A percentile compares a stretch with the other conserved stretches of the same genome.
Conservation (phyloP, 2,888 invertebrate genomes). For the Luperina testacea region DNA sequence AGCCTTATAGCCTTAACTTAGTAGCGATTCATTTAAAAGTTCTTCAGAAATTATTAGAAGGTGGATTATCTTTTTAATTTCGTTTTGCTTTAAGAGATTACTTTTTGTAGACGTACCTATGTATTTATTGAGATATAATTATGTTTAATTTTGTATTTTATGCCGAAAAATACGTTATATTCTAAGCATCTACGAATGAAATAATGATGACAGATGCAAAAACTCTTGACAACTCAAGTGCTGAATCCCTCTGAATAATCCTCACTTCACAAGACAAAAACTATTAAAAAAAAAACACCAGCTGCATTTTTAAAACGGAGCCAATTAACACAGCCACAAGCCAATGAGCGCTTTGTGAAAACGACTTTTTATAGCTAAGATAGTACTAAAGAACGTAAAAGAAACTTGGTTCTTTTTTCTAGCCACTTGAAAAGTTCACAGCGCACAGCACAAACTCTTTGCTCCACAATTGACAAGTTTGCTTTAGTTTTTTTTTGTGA, state of each 20-base stretch:
- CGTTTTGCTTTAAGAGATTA: constrained; percentile 8
- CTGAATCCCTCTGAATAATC: constrained; percentile 1
- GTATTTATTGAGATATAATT: not conserved
- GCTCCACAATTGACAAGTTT: constrained; percentile 62
- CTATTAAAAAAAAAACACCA: constrained; percentile 29
- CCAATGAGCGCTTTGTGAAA: constrained; percentile 65
- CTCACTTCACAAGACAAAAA: constrained; percentile 23
- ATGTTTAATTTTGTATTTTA: not conserved
- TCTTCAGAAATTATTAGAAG: constrained; percentile 16
- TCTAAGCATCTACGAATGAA: not conserved
- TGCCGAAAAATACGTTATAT: not conserved
- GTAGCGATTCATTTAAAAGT: constrained; percentile 12
- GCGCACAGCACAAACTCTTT: constrained; percentile 50
- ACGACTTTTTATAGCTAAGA: constrained; percentile 58
- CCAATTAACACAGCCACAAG: constrained; percentile 65
- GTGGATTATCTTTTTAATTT: constrained; percentile 25
- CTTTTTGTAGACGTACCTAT: constrained; percentile 11
- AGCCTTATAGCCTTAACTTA: constrained; percentile 16
- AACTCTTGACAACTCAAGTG: not conserved
- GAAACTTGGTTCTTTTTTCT: constrained; percentile 52
- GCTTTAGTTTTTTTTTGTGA: constrained; percentile 43
- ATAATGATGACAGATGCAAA: not conserved
- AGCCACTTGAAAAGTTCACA: constrained; percentile 59
- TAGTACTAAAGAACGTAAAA: constrained; percentile 51
- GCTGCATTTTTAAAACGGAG: constrained; percentile 45